Conservation (phyloP, 2,888 invertebrate genomes). For the Myathropa florea region DNA sequence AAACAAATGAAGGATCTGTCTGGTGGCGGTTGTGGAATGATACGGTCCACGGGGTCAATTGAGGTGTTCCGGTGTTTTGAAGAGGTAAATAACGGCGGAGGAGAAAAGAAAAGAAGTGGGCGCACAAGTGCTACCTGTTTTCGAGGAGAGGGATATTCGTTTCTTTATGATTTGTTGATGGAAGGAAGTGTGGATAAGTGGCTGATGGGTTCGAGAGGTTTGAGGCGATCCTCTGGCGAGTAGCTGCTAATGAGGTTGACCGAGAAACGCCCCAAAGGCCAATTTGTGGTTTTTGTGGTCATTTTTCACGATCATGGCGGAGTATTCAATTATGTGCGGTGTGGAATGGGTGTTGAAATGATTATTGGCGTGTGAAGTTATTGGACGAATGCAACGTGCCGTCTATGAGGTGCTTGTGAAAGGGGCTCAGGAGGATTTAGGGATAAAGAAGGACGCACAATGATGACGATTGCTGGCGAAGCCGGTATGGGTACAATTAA, state of each 20-base stretch:
- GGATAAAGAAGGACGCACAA: too few species aligned
- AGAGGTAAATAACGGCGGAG: background rate
- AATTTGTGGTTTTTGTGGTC: background rate
- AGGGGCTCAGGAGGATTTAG: too few species aligned
- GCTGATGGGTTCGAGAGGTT: slow-evolving; percentile 43
- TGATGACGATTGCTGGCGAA: too few species aligned
- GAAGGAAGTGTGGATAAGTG: slow-evolving; percentile 53
- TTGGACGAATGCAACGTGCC: too few species aligned
- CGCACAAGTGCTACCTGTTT: slow-evolving; percentile 53
- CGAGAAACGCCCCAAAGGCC: slow-evolving; percentile 23
- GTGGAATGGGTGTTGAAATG: background rate
- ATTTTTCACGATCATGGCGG: background rate
- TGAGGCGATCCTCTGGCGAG: background rate
- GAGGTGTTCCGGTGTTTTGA: slow-evolving; percentile 46
- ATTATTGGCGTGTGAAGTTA: background rate
- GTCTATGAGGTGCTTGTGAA: too few species aligned
- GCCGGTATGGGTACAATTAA: too few species aligned
- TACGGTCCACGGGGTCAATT: slow-evolving; percentile 52
- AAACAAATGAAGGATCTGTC: slow-evolving; percentile 31
- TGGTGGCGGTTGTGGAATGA: background rate
- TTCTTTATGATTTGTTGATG: slow-evolving; percentile 47
- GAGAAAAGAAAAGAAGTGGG: slow-evolving; percentile 37
- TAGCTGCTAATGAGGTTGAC: slow-evolving; percentile 33
- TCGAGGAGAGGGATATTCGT: background rate
- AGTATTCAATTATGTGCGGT: background rate